phyloP scores from a whole-genome alignment of 2,888 invertebrate genomes.

The Sarcophaga rosellei region DNA sequence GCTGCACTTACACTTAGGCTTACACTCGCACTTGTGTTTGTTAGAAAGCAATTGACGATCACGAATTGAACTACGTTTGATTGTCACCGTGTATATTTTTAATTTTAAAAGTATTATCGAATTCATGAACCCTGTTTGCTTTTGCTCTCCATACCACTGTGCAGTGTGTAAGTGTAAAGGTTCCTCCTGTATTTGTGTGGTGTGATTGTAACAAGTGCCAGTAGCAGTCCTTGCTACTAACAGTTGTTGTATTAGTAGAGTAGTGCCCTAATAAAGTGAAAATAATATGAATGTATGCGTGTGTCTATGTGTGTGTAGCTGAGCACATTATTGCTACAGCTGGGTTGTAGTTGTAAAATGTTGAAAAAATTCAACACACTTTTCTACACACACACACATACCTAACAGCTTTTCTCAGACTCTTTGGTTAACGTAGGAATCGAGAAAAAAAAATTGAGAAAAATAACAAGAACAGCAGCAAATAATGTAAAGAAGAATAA shows the following conservation, averaged over 20 bases:
- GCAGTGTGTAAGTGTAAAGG: slow-evolving; percentile 45
- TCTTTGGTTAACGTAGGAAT: slow-evolving; percentile 43
- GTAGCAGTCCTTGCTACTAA: background rate
- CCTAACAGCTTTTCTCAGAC: background rate
- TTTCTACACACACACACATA: background rate
- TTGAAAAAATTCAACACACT: background rate
- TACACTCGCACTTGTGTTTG: too few relatives aligned
- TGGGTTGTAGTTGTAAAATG: background rate
- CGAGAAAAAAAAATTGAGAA: background rate
- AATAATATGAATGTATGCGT: background rate
- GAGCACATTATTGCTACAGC: background rate
- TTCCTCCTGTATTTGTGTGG: slow-evolving; percentile 46
- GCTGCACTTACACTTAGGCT: too few relatives aligned
- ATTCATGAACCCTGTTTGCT: background rate
- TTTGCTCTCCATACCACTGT: slow-evolving; percentile 21
- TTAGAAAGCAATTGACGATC: too few relatives aligned
- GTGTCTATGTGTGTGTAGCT: too few relatives aligned
- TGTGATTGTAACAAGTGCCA: slow-evolving; percentile 35
- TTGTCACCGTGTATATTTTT: too few relatives aligned
- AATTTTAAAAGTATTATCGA: too few relatives aligned
- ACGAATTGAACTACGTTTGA: too few relatives aligned
- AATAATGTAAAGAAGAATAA: slow-evolving; percentile 31
- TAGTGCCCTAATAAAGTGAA: slow-evolving; percentile 42
- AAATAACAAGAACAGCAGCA: slow-evolving; percentile 20
- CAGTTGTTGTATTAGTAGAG: slow-evolving; percentile 15